Conservation (phyloP, 1,140 invertebrate genomes). For the Littorina saxatilis region DNA sequence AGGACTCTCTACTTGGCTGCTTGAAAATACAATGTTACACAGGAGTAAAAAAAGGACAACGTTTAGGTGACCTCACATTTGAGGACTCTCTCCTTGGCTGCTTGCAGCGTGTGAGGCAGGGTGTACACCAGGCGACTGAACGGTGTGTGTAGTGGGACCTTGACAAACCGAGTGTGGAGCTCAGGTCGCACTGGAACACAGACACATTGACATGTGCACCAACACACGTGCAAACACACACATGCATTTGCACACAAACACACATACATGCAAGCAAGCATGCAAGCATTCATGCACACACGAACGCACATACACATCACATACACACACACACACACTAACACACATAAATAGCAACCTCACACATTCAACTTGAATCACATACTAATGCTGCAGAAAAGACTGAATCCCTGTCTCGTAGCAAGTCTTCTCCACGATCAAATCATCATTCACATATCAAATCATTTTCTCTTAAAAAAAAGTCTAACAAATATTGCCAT, state of each 20-base stretch:
- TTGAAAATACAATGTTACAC: background rate
- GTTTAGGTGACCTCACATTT: conserved; percentile 49
- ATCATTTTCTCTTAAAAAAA: no score
- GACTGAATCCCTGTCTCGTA: no score
- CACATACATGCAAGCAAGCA: background rate
- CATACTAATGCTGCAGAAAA: no score
- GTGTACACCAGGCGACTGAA: conserved; percentile 58
- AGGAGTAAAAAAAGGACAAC: background rate
- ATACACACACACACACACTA: no score
- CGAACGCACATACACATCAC: background rate
- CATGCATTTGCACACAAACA: background rate
- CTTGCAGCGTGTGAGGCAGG: conserved; percentile 56
- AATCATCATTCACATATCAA: no score
- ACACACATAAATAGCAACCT: no score
- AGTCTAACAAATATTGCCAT: no score
- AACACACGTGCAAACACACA: background rate
- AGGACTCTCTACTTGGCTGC: no score
- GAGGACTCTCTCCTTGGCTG: conserved; percentile 57
- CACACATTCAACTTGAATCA: no score
- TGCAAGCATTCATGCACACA: background rate
- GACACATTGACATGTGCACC: background rate
- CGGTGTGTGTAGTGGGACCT: conserved; percentile 56
- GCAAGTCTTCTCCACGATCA: no score
- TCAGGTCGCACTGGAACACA: conserved; percentile 56
- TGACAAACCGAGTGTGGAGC: conserved; percentile 60